Evolutionary conservation across 2,113 vertebrate species (phyloP), one percentile per base, ranked within the genome.

Genomic region (Gallinago jamesoni): DNA sequence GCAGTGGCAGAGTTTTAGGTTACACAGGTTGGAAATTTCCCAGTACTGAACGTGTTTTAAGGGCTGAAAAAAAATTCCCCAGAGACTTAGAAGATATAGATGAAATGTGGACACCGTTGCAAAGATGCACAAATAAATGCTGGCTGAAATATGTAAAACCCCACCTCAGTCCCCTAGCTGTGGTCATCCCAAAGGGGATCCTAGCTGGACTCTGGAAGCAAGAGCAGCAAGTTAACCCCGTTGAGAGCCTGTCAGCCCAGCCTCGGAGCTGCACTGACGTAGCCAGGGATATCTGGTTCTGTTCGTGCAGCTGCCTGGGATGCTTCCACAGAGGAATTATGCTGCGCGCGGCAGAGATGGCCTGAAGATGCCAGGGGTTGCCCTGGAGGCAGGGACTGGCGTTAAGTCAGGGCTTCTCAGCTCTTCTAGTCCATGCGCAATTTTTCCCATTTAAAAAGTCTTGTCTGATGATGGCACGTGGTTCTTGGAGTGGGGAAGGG

Each of bases 131-230:
- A 63, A 37, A 56, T 70, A 63, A 78, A 84, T 81, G 24, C 28
- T 90, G 50, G 5, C 50, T 18, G 16, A 25, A 27, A 21, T 18
- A 86, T 59, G 37, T 35, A 63, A 12, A 2, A 16, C 24, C 7
- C 5, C 19, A 17, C 7, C 5, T 63, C 7, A 0, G n/a, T 48
- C 47, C 45, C 24, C 12, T 39, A 15, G 20, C 53, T 0, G 0
- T 67, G 53, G 12, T 80, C 17, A 45, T 13, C 28, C 53, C 24
- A 4, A 25, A 30, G 69, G 41, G 64, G 39, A 7, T 33, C 1
- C 2, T 21, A n/a, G 23, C 28, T 82, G 70, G 43, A 22, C 37
- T 47, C 35, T 6, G 66, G 83, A 64, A 68, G 48, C 30, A 48
- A 48, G 43, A 82, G 57, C 47, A 63, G 43, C 18, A 17, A 60